These are phyloP conservation scores for Yponomeuta malinellus DNA, from an alignment of 2,888 invertebrate genomes.

Conservation along the genomic window DNA sequence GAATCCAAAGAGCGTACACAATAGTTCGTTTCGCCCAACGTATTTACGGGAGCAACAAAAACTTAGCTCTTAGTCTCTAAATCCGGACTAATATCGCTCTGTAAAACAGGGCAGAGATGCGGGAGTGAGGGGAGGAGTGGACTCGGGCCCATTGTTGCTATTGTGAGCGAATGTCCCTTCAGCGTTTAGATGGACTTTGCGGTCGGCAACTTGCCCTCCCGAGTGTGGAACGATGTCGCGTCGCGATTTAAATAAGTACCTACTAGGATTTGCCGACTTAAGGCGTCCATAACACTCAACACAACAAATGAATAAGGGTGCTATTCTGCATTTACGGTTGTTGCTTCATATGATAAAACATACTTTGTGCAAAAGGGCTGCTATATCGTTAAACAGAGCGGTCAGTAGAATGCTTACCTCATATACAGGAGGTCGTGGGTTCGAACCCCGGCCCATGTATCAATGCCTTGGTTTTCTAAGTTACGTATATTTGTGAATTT, in stretches of 20 bases:
- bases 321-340: too few relatives aligned
- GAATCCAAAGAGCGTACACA: background rate
- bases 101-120: background rate
- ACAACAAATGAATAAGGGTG: too few relatives aligned
- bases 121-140: conserved; percentile 3
- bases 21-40: conserved; percentile 7
- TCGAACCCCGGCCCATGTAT: too few relatives aligned
- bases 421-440: too few relatives aligned
- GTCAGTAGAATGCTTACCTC: too few relatives aligned
- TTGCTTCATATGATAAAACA: too few relatives aligned
- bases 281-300: background rate
- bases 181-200: conserved; percentile 10
- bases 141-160: conserved; percentile 6
- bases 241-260: background rate
- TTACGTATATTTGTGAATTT: too few relatives aligned
- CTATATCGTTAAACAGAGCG: too few relatives aligned
- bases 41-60: conserved; percentile 4
- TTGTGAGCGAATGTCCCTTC: conserved; percentile 2
- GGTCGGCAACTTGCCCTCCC: conserved; percentile 1
- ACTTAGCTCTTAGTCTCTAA: conserved; percentile 13
- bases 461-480: too few relatives aligned
- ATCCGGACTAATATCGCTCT: conserved; percentile 12
- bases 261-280: background rate
- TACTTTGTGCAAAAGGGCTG: too few relatives aligned
- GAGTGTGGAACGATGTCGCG: conserved; percentile 2